Conservation (phyloP, 2,888 invertebrate species). For the Meloe dianella region DNA sequence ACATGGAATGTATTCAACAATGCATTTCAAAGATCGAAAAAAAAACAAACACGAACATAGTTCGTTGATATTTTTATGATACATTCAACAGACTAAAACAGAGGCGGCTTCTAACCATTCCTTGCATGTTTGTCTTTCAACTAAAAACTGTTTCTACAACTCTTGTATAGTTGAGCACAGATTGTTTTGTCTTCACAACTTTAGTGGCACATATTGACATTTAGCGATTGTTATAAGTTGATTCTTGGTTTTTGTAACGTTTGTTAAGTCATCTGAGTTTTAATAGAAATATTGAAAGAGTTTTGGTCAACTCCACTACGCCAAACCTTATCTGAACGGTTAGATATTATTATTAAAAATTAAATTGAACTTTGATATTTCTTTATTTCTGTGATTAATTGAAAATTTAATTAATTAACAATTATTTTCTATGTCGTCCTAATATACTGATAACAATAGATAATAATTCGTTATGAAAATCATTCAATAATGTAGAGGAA, state of each 20-base stretch:
- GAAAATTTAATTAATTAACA: slow-evolving; percentile 8
- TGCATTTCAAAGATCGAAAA: slow-evolving; percentile 17
- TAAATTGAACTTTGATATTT: too few species aligned
- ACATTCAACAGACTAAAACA: slow-evolving; percentile 53
- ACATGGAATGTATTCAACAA: slow-evolving; percentile 12
- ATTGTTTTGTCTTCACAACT: slow-evolving; percentile 45
- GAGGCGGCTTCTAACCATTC: slow-evolving; percentile 54
- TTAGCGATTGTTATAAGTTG: slow-evolving; percentile 38
- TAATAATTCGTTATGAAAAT: slow-evolving; percentile 32
- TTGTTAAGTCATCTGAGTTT: slow-evolving; percentile 36
- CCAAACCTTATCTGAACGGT: too few species aligned
- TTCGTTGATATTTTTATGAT: slow-evolving; percentile 56
- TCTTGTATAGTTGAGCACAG: slow-evolving; percentile 21
- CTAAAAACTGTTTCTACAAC: slow-evolving; percentile 26
- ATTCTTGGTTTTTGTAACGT: slow-evolving; percentile 29
- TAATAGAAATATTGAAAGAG: slow-evolving; percentile 8
- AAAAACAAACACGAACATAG: slow-evolving; percentile 42
- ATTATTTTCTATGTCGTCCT: slow-evolving; percentile 29
- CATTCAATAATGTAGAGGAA: slow-evolving; percentile 19
- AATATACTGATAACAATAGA: slow-evolving; percentile 32
- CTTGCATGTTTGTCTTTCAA: slow-evolving; percentile 39
- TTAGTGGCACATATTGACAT: slow-evolving; percentile 46
- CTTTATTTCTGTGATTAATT: neutral
- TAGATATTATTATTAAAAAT: too few species aligned
- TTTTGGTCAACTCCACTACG: neutral